Evolutionary conservation across 2,113 vertebrate species (phyloP), one percentile per base, ranked within the genome.

Genomic region (Cyphomyrus discorhynchus): DNA sequence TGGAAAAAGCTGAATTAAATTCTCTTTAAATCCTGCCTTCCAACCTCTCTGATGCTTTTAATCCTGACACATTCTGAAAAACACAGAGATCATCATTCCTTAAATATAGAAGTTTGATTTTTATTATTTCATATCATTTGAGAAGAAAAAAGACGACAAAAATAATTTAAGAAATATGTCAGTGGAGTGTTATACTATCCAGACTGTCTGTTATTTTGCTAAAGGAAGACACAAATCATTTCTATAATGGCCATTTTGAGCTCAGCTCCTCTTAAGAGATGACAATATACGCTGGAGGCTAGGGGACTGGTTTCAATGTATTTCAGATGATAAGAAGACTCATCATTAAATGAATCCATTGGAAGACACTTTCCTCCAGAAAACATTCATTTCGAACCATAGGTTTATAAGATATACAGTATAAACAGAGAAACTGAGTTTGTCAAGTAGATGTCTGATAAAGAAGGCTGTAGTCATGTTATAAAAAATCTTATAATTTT

Each of bases 71-170:
- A 31, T 62, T 19, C n/a, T 21, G 62, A 80, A 77, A 80, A 84
- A 84, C 31, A 80, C 31, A 80, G 88, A 52, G 88, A 89, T 89
- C 47, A 52, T 89, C 88, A 24, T 77, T 50, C 62, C 88, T 89
- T 52, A 88, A 88, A 88, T 70, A 88, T 27, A 88, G 58, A 88
- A 70, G 9, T 35, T 39, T 17, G 62, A 35, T 74, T 74, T 74
- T 88, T 17, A n/a, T 58, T n/a, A 58, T 74, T 62, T 70, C 62
- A 70, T 88, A 45, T 88, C 86, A 46, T 88, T 47, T 17, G 11
- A 35, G 62, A 42, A 58, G 58, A 31, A 17, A 88, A 84, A 58
- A 17, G 58, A 56, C 7, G 24, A 70, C 46, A 24, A 88, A 62
- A 70, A 17, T 66, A 27, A 49, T 39, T 74, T 70, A 8, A 27